Base-by-base conservation (phyloP, 1,140 invertebrate genomes). In the Sesamia nonagrioides region DNA sequence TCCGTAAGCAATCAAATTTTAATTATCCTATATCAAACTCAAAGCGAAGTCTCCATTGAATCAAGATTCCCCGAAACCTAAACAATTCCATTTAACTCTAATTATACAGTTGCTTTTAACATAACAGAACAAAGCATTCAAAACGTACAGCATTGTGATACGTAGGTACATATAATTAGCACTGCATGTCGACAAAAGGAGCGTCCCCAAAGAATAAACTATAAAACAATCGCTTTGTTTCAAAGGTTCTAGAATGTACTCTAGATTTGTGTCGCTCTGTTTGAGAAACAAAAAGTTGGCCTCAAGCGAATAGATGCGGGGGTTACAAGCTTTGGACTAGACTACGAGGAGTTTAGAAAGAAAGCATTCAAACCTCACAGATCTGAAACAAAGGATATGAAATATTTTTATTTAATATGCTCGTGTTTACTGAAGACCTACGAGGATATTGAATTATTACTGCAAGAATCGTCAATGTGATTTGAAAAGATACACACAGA, bases 191-290 rank as follows among this genome's bases (percentile, higher is more conserved):
- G 21, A 69, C 66, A 69, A 74, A 73, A 58, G 54, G 54, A 58
- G 11, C 13, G 35, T 74, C 71, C 37, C 66, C 13, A 74, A 74
- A 74, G 71, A 74, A 74, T 74, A 74, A 74, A 74, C 71, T 37
- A 27, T n/a, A 54, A 60, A 74, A 74, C 71, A 74, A 74, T 42
- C 54, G 54, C 71, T 74, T 74, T 74, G 71, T 74, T 56, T 45
- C 71, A 74, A 74, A 74, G 69, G 69, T 42, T 50, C 52, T 54
- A 72, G 54, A 58, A 58, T 58, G 54, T 58, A 27, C 54, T 27
- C 40, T 27, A 74, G 52, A 71, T 54, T 71, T 54, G 68, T 71
- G 52, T 74, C 54, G 33, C 17, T 58, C 71, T 74, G 54, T 74
- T 74, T 71, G 52, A 66, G 21, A 17, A 74, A 74, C 54, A 74